These are phyloP conservation scores for Trigoniulus corallinus DNA, from an alignment of 1,140 invertebrate species.

Conservation along the genomic window DNA sequence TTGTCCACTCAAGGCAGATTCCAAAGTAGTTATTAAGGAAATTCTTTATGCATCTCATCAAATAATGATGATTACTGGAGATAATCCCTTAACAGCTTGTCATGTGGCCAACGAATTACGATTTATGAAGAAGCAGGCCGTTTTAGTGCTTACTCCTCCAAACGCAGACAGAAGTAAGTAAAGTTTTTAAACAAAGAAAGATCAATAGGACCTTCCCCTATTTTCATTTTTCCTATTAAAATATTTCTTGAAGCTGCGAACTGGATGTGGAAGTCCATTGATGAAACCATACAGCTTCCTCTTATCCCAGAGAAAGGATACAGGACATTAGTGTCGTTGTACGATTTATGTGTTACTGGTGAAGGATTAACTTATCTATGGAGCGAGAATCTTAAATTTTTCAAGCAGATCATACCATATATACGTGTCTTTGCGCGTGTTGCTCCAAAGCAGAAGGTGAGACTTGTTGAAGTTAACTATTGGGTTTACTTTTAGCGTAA, in stretches of 20 bases:
- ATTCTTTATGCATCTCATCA: conserved; percentile 77
- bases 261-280: conserved; percentile 69
- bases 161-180: conserved; percentile 21
- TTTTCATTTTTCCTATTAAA: neutral
- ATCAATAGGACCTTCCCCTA: conserved; percentile 8
- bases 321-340: conserved; percentile 42
- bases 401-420: conserved; percentile 59
- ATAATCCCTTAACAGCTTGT: conserved; percentile 96
- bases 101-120: conserved; percentile 90
- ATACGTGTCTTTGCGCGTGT: conserved; percentile 83
- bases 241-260: neutral
- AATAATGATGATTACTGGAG: conserved; percentile 95
- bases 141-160: conserved; percentile 45
- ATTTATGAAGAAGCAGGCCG: conserved; percentile 57
- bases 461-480: neutral
- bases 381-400: conserved; percentile 40
- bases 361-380: conserved; percentile 52
- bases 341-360: conserved; percentile 88
- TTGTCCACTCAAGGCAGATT: conserved; percentile 91
- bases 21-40: conserved; percentile 81
- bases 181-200: conserved; percentile 12
- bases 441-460: conserved; percentile 79
- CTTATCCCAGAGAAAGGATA: conserved; percentile 26
- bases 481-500: conserved; percentile 3
- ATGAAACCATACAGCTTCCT: conserved; percentile 44